phyloP scores from a whole-genome alignment of 2,797 vertebrate species.

The Cuculus canorus region DNA sequence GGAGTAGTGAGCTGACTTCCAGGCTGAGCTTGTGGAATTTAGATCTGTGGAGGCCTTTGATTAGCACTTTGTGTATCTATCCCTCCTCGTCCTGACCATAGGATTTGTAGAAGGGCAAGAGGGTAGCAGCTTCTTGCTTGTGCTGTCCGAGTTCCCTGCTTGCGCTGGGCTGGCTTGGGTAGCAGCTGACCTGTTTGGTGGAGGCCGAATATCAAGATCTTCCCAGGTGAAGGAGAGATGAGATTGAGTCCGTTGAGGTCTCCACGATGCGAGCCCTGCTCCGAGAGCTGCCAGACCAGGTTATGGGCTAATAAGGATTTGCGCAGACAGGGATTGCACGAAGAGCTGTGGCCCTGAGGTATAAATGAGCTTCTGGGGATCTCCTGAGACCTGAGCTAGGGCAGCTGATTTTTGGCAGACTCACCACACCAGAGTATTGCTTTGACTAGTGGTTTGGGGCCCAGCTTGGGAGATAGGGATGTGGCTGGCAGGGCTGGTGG shows the following conservation, averaged over 20 bases:
- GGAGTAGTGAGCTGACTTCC: background rate
- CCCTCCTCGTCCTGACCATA: fast-evolving
- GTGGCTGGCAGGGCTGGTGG: background rate
- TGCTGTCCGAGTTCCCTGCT: background rate
- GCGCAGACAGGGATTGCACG: background rate
- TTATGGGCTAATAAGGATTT: background rate
- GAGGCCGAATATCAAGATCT: background rate
- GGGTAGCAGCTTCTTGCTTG: fast-evolving
- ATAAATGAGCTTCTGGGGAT: background rate
- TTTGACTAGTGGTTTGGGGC: constrained; percentile 19
- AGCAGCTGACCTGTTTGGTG: background rate
- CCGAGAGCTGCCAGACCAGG: background rate
- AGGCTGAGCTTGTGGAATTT: background rate
- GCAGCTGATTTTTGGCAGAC: background rate
- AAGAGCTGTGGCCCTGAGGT: background rate
- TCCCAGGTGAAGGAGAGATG: background rate
- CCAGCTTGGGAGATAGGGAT: background rate
- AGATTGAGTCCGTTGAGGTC: background rate
- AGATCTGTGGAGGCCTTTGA: background rate
- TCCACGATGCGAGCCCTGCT: fast-evolving
- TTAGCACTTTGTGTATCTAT: background rate
- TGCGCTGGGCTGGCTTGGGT: background rate
- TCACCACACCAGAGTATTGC: background rate
- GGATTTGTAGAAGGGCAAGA: background rate
- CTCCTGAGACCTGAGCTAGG: background rate